These are phyloP conservation scores for Ectemnius lituratus DNA, from an alignment of 2,888 invertebrate species.

Conservation along the genomic window DNA sequence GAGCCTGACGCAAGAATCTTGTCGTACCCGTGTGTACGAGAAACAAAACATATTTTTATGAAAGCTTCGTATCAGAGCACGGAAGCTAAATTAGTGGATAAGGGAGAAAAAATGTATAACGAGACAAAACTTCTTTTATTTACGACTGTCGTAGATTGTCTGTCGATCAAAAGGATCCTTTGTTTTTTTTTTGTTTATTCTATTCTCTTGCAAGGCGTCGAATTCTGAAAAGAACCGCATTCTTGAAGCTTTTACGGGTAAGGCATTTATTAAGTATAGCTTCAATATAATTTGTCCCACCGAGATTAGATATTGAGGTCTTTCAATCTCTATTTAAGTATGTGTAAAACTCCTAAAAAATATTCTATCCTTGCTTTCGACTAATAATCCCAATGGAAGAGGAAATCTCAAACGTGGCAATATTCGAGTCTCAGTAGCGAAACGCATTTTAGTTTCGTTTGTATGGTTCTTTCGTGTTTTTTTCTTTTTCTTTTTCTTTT, in stretches of 20 bases:
- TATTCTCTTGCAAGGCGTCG: constrained; percentile 24
- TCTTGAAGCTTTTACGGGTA: constrained; percentile 22
- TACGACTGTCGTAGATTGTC: constrained; percentile 25
- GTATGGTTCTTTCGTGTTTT: constrained; percentile 30
- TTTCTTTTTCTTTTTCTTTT: constrained; percentile 30
- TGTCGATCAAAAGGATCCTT: constrained; percentile 13
- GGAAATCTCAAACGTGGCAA: constrained; percentile 42
- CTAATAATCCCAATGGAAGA: neutral
- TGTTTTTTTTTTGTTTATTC: no score
- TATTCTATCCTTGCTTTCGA: neutral
- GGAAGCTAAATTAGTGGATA: constrained; percentile 37
- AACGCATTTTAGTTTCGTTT: constrained; percentile 50
- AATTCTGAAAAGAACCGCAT: constrained; percentile 25
- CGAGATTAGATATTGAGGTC: constrained; percentile 37
- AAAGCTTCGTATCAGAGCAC: constrained; percentile 64
- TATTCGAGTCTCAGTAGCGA: constrained; percentile 49
- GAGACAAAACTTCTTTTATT: constrained; percentile 28
- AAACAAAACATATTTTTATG: constrained; percentile 74
- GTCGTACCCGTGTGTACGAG: constrained; percentile 64
- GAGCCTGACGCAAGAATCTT: constrained; percentile 68
- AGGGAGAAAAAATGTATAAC: constrained; percentile 37
- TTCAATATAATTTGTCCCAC: constrained; percentile 45
- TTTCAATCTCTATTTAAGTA: constrained; percentile 28
- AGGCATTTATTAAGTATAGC: constrained; percentile 35
- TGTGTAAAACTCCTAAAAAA: neutral